Evolutionary conservation across 2,888 invertebrate genomes (phyloP).

Genomic region (Eupeodes luniger): DNA sequence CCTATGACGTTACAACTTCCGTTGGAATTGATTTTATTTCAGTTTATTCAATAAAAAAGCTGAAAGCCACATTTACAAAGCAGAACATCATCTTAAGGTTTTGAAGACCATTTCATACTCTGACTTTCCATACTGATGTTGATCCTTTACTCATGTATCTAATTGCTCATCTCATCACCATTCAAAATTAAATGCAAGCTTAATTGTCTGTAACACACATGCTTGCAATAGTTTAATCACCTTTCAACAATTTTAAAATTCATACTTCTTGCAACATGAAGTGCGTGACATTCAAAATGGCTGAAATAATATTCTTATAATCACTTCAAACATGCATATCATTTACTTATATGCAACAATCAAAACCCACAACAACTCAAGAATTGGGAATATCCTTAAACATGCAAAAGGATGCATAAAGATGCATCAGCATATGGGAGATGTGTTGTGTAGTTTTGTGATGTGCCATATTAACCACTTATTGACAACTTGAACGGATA

Average conservation of each 20-base stretch:
- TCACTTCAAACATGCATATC: constrained; percentile 12
- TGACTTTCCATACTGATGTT: too few species aligned
- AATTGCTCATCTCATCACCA: neutral
- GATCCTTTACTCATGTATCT: too few species aligned
- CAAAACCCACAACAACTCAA: neutral
- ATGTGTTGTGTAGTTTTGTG: constrained; percentile 18
- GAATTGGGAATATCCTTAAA: neutral
- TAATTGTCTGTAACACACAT: neutral
- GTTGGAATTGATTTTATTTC: too few species aligned
- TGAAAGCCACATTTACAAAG: too few species aligned
- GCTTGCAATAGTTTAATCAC: constrained; percentile 40
- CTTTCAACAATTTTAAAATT: constrained; percentile 55
- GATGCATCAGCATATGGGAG: neutral
- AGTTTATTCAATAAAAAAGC: too few species aligned
- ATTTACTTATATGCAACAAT: neutral
- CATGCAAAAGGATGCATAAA: neutral
- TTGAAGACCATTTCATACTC: too few species aligned
- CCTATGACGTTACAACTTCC: too few species aligned
- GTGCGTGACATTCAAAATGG: constrained; percentile 23
- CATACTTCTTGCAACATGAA: neutral
- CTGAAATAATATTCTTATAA: constrained; percentile 33
- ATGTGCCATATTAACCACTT: constrained; percentile 70
- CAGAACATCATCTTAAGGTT: too few species aligned
- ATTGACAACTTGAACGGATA: constrained; percentile 70
- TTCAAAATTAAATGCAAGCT: neutral